Evolutionary conservation across 2,888 invertebrate species (phyloP).

Genomic region (Cordilura impudica): DNA sequence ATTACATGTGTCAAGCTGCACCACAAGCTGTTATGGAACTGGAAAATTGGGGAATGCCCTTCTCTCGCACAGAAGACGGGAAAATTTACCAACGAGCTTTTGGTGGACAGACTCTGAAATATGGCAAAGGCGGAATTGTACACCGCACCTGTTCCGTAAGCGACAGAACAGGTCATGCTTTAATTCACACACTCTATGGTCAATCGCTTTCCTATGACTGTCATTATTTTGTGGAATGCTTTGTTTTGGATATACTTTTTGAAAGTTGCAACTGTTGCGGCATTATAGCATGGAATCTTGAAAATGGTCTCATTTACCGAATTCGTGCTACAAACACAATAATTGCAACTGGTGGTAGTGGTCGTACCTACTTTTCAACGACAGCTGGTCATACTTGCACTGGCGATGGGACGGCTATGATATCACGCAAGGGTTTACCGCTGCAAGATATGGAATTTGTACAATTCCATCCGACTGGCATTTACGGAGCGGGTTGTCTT

Average conservation of each 20-base stretch:
- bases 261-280: constrained; percentile 93
- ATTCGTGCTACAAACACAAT: constrained; percentile 83
- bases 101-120: constrained; percentile 97
- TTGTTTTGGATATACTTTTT: constrained; percentile 97
- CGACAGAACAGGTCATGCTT: constrained; percentile 97
- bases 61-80: constrained; percentile 94
- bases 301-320: constrained; percentile 96
- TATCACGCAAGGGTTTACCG: constrained; percentile 92
- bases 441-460: constrained; percentile 98
- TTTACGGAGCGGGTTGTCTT: constrained; percentile 98
- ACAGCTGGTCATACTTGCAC: constrained; percentile 99
- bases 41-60: constrained; percentile 97
- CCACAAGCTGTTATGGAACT: constrained; percentile 91
- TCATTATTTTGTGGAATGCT: constrained; percentile 98
- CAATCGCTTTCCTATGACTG: constrained; percentile 96
- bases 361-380: constrained; percentile 96
- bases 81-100: constrained; percentile 99
- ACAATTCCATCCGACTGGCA: constrained; percentile 99
- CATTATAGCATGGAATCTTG: constrained; percentile 93
- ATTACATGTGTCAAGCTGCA: constrained; percentile 96
- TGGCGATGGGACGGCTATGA: constrained; percentile 98
- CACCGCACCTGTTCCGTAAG: constrained; percentile 97
- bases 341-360: constrained; percentile 91
- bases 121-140: constrained; percentile 97
- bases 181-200: constrained; percentile 98